phyloP scores from a whole-genome alignment of 2,888 invertebrate species.

The Drosophila emarginata region DNA sequence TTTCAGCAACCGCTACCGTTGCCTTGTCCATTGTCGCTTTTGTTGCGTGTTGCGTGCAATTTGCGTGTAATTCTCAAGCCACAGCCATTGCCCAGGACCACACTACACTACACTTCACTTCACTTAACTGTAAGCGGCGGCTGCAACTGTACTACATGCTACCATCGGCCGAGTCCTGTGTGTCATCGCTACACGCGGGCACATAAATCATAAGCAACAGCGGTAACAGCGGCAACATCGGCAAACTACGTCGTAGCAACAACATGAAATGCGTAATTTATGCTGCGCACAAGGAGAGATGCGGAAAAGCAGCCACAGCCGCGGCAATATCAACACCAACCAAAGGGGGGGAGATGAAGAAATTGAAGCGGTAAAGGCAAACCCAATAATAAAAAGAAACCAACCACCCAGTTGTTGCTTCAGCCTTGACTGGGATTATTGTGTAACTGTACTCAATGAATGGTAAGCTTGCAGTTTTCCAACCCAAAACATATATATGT shows the following conservation, averaged over 20 bases:
- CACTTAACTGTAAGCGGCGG: constrained; percentile 59
- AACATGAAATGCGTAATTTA: constrained; percentile 72
- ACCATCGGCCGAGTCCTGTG: constrained; percentile 39
- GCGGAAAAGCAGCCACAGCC: constrained; percentile 21
- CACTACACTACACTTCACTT: constrained; percentile 1
- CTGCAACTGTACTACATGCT: constrained; percentile 50
- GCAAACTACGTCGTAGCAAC: constrained; percentile 67
- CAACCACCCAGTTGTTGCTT: constrained; percentile 53
- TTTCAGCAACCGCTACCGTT: constrained; percentile 14
- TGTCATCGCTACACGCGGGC: constrained; percentile 69
- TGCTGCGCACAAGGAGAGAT: constrained; percentile 61
- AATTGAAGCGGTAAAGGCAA: not conserved
- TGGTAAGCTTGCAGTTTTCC: constrained; percentile 59
- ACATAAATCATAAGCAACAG: constrained; percentile 69
- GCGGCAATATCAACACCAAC: constrained; percentile 24
- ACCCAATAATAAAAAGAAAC: constrained; percentile 1
- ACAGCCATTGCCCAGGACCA: constrained; percentile 74
- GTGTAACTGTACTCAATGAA: constrained; percentile 30
- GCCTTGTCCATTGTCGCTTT: constrained; percentile 26
- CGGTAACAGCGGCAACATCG: no score
- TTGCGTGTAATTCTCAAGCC: constrained; percentile 69
- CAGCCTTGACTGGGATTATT: constrained; percentile 34
- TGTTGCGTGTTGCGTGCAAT: constrained; percentile 74
- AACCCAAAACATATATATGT: constrained; percentile 14
- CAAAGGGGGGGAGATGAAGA: not conserved